Conservation (phyloP, 30 jellyfish, hydroid and myxozoan genomes). For the Turritopsis dohrnii region DNA sequence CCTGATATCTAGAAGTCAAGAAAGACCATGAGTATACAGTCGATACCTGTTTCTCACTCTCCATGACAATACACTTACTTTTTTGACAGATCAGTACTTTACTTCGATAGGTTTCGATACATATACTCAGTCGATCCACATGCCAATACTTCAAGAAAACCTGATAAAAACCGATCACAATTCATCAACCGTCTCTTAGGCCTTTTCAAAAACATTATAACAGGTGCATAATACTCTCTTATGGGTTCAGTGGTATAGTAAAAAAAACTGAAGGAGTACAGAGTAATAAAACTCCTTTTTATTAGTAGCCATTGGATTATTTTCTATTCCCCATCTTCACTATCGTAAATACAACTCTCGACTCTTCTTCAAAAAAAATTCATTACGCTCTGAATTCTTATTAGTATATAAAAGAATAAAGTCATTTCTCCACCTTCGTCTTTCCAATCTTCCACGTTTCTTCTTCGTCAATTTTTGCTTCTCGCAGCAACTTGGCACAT, state of each 20-base stretch:
- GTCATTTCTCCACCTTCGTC: conserved; percentile 44
- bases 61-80: conserved; percentile 34
- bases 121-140: conserved; percentile 25
- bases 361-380: background rate
- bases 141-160: conserved; percentile 79
- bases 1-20: conserved; percentile 36
- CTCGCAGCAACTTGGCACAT: conserved; percentile 54
- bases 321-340: no score
- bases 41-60: background rate
- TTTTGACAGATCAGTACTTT: conserved; percentile 49
- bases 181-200: background rate
- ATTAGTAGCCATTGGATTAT: no score
- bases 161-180: conserved; percentile 13
- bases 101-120: conserved; percentile 44
- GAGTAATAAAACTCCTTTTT: no score
- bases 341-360: no score
- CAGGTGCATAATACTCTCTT: no score
- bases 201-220: no score
- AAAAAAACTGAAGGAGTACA: no score
- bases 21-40: background rate
- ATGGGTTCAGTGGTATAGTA: no score
- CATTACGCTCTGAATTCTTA: background rate
- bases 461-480: conserved; percentile 50
- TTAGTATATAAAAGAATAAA: background rate
- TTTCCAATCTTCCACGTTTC: conserved; percentile 78